Evolutionary conservation across 2,888 invertebrate species (phyloP), one percentile per base, ranked within the genome.

Genomic region (Eutolmus rufibarbis): DNA sequence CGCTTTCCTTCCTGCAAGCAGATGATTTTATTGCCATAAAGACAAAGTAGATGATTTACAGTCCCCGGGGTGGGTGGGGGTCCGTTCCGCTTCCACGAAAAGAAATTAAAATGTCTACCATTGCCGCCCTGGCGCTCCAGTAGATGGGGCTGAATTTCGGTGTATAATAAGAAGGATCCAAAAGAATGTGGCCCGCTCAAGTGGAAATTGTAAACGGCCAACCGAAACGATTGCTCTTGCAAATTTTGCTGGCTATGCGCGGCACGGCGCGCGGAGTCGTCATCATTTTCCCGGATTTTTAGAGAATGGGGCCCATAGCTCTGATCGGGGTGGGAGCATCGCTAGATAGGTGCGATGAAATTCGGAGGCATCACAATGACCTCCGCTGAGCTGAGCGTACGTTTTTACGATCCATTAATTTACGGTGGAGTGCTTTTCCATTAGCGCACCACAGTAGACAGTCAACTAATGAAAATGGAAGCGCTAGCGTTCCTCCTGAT

Each of bases 361-460:
- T 87, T 82, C 34, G 82, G 74, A 43, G 31, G 57, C 37, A 87
- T 84, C 85, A 87, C 85, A 87, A 87, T 87, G 85, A 87, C 78
- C 86, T 78, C 43, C 66, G 40, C 56, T 66, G 57, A 66, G 51
- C 76, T 85, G n/a, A 28, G 85, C 79, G 57, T 87, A 77, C 43
- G 66, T 85, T 87, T 85, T 87, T 87, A 87, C 87, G 85, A 87
- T 77, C 87, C 87, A 87, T 87, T 87, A 87, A 87, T 87, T 87
- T 76, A 87, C 85, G 87, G 57, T 87, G 87, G 78, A 87, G 85
- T 87, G 87, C 87, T 87, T 87, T 87, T 87, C 85, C 87, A 87
- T 87, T 87, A 87, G 84, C 87, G 74, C 23, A 56, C 85, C 28
- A 28, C 28, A 78, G 40, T 77, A 46, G 76, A 87, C 82, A 66